Conservation (phyloP, 2,888 invertebrate genomes). For the Calameuta filiformis region DNA sequence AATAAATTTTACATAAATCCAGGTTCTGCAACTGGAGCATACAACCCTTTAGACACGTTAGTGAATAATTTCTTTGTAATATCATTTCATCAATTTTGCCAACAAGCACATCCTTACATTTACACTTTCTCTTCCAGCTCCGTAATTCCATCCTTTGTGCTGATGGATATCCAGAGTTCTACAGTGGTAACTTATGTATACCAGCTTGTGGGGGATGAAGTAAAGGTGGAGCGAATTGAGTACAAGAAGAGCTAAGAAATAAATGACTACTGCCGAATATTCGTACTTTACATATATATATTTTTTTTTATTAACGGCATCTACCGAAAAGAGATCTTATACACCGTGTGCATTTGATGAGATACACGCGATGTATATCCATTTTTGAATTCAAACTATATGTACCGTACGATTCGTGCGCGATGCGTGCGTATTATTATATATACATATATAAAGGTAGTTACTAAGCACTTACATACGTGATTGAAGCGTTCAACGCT, state of each 20-base stretch:
- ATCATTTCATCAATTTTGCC: constrained; percentile 8
- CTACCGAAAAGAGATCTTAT: not conserved
- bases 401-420: not conserved
- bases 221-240: constrained; percentile 99
- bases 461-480: not conserved
- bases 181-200: constrained; percentile 99
- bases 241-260: constrained; percentile 85
- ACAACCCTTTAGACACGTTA: constrained; percentile 91
- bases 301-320: not conserved
- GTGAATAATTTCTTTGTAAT: constrained; percentile 38
- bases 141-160: constrained; percentile 94
- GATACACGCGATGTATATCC: too few relatives aligned
- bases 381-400: not conserved
- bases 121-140: constrained; percentile 71
- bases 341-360: too few relatives aligned
- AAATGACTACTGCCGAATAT: not conserved
- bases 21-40: constrained; percentile 98
- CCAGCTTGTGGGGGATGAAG: constrained; percentile 96
- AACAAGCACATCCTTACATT: not conserved
- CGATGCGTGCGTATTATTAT: too few relatives aligned
- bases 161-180: constrained; percentile 98
- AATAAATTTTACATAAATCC: constrained; percentile 99
- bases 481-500: constrained; percentile 8
- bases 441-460: too few relatives aligned
- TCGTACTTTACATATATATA: too few relatives aligned